A percentile compares a stretch with the other conserved stretches of the same genome.
phyloP scores from a whole-genome alignment of 1,140 invertebrate species.

The Amyelois transitella region DNA sequence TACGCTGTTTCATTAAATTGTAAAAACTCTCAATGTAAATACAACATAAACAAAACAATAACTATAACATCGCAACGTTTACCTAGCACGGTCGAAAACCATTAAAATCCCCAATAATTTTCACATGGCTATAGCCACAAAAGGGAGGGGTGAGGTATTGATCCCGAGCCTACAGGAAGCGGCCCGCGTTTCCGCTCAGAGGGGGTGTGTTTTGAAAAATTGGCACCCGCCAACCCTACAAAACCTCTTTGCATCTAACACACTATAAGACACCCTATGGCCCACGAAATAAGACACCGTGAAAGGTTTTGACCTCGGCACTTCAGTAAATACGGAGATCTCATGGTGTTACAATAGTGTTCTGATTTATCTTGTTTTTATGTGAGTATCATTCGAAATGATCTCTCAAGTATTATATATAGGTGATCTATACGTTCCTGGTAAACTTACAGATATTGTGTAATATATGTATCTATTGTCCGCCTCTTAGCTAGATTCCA shows the following conservation, averaged over 20 bases:
- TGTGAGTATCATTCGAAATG: conserved; percentile 5
- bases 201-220: conserved; percentile 70
- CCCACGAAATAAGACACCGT: conserved; percentile 9
- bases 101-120: conserved; percentile 18
- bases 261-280: conserved; percentile 35
- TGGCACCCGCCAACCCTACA: conserved; percentile 48
- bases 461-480: no score
- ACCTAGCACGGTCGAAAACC: not conserved
- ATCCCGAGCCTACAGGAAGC: conserved; percentile 62
- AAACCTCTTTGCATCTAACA: conserved; percentile 40
- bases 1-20: no score
- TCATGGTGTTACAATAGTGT: conserved; percentile 23
- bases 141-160: conserved; percentile 55
- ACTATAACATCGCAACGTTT: not conserved
- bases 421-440: no score
- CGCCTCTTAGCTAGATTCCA: no score
- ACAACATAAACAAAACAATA: not conserved
- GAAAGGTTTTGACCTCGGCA: not conserved
- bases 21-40: no score
- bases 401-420: no score
- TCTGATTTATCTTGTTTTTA: conserved; percentile 27
- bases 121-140: conserved; percentile 42
- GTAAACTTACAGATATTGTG: no score
- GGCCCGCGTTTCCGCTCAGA: conserved; percentile 51
- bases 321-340: conserved; percentile 27